Conservation (phyloP, 2,888 invertebrate species). For the Zygogramma bicolorata region DNA sequence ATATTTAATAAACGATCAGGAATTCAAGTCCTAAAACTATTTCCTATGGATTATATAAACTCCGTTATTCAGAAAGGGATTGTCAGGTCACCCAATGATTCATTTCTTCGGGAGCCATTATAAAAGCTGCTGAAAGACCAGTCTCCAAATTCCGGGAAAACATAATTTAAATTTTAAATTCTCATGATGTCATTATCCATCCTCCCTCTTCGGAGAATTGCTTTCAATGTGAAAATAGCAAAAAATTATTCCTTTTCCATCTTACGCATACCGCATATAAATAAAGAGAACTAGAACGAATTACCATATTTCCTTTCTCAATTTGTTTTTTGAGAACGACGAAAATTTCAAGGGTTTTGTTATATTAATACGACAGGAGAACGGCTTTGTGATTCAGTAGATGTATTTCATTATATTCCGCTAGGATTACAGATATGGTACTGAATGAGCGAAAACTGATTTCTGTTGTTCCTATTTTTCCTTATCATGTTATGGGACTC, state of each 20-base stretch:
- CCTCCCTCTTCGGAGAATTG: constrained; percentile 6
- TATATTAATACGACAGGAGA: background rate
- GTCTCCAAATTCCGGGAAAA: background rate
- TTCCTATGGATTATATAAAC: background rate
- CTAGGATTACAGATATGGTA: background rate
- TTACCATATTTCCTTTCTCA: constrained; percentile 9
- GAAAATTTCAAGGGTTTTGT: background rate
- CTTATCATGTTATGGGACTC: background rate
- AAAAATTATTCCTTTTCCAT: constrained; percentile 3
- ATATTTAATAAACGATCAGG: too few relatives aligned
- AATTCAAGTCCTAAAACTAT: too few relatives aligned
- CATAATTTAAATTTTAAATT: constrained; percentile 21
- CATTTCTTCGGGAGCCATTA: background rate
- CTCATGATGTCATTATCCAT: constrained; percentile 15
- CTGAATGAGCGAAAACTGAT: background rate
- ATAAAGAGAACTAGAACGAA: constrained; percentile 7
- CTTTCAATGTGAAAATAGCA: constrained; percentile 7
- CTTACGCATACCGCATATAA: constrained; percentile 6
- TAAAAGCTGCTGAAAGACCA: background rate
- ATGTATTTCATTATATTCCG: constrained; percentile 5
- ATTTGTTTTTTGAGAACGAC: background rate
- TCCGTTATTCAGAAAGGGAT: background rate
- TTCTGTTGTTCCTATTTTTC: background rate
- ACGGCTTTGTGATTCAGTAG: background rate
- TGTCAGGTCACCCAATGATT: background rate